Evolutionary conservation across 2,797 vertebrate species (phyloP).

Genomic region (Mallotus villosus): DNA sequence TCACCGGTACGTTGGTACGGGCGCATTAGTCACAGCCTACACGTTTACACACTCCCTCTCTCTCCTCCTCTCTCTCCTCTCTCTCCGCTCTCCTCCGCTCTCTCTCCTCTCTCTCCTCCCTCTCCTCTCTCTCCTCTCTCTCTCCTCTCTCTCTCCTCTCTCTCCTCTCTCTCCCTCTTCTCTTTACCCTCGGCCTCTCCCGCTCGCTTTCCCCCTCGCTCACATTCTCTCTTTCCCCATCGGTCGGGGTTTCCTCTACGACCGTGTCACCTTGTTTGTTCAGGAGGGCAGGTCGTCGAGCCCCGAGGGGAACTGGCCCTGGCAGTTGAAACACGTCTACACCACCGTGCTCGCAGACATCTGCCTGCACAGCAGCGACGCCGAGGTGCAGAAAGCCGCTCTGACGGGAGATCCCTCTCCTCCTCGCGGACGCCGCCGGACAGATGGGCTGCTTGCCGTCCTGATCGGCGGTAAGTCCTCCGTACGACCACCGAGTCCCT

Average conservation of each 20-base stretch:
- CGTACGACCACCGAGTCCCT: no score
- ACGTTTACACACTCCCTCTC: background rate
- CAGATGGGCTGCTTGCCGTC: constrained; percentile 25
- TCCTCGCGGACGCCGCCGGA: background rate
- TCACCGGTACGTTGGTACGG: no score
- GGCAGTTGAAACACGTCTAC: constrained; percentile 48
- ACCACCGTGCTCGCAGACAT: constrained; percentile 51
- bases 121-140: no score
- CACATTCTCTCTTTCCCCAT: background rate
- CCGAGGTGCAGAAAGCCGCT: constrained; percentile 60
- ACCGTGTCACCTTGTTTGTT: constrained; percentile 2
- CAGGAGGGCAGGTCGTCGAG: constrained; percentile 50
- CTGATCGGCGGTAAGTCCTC: constrained; percentile 21
- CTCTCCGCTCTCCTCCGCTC: no score
- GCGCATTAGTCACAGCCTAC: background rate
- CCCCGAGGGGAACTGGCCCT: constrained; percentile 32
- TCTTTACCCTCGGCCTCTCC: no score
- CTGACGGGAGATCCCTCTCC: constrained; percentile 42
- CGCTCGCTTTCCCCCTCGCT: background rate
- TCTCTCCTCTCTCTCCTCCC: no score
- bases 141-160: no score
- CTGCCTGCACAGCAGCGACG: constrained; percentile 51
- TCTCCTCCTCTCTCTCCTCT: background rate
- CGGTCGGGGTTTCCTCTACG: background rate
- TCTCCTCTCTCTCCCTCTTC: no score